Base-by-base conservation (phyloP, 2,113 vertebrate species). In the Petaurus breviceps region DNA sequence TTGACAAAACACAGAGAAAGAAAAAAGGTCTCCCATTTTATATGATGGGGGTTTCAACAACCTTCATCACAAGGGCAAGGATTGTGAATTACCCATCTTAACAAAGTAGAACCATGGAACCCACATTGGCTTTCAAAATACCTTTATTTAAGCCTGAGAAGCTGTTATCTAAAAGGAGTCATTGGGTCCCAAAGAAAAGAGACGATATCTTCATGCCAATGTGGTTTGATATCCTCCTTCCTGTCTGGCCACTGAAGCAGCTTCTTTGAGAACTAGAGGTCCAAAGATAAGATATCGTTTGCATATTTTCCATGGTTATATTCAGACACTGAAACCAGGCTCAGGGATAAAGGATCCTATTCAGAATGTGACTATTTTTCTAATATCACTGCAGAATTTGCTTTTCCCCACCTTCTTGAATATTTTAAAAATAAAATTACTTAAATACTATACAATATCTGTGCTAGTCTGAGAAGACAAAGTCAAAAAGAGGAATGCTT, bases 211-310 rank as follows among this genome's bases (percentile, higher is more conserved):
- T 97, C 91, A 92, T 97, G 95, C 97, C 97, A 98, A 95, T 94
- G 93, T 92, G 97, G 96, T 97, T 97, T 97, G 94, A 97, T 96
- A 96, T 94, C 26, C 55, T 97, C 96, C 90, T 97, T 98, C 97
- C 94, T 95, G 95, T 97, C 97, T 97, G 97, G 96, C 96, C 98
- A 89, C 92, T 96, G 68, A 54, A 16, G 93, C 51, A 93, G 91
- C 24, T 94, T 91, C 84, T 96, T 90, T 25, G 4, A 94, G 77
- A 95, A 97, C 49, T 96, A n/a, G 90, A 97, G 94, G 94, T 97
- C 98, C 89, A 95, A 96, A 97, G 90, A 95, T 95, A 94, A 89
- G 94, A 94, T 98, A 95, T 54, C 94, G 94, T 92, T 84, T 84
- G 68, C 68, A 84, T 84, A 84, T 84, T 84, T 97, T 95, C 92